Evolutionary conservation across 2,888 invertebrate species (phyloP).

Genomic region (Patella caerulea): DNA sequence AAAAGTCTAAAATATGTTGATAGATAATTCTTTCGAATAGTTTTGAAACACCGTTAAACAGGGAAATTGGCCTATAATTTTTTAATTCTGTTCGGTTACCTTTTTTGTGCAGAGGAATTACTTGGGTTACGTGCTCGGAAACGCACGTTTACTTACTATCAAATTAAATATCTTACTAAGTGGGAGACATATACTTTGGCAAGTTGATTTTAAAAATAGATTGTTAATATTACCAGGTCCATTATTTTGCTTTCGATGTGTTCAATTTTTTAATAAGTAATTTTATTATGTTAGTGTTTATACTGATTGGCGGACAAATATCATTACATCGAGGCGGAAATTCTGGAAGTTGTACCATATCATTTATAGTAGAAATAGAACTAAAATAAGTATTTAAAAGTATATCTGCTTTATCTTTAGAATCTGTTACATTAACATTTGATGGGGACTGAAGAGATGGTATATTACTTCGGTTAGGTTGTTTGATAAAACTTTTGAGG

Average conservation of each 20-base stretch:
- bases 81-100: slow-evolving; percentile 28
- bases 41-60: slow-evolving; percentile 35
- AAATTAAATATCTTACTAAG: too few species aligned
- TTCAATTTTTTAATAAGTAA: background rate
- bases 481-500: background rate
- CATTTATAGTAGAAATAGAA: slow-evolving; percentile 10
- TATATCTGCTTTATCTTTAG: background rate
- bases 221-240: slow-evolving; percentile 1
- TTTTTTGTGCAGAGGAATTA: slow-evolving; percentile 40
- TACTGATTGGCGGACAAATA: too few species aligned
- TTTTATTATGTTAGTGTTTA: too few species aligned
- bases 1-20: slow-evolving; percentile 32
- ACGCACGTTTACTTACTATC: slow-evolving; percentile 1
- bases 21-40: slow-evolving; percentile 38
- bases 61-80: slow-evolving; percentile 42
- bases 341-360: background rate
- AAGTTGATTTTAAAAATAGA: background rate
- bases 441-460: background rate
- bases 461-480: background rate
- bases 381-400: slow-evolving; percentile 4
- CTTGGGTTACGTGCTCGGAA: slow-evolving; percentile 34
- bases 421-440: background rate
- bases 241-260: slow-evolving; percentile 11
- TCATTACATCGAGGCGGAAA: background rate
- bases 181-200: too few species aligned